Conservation (phyloP, 2,113 vertebrate species). For the Polyodon spathula region DNA sequence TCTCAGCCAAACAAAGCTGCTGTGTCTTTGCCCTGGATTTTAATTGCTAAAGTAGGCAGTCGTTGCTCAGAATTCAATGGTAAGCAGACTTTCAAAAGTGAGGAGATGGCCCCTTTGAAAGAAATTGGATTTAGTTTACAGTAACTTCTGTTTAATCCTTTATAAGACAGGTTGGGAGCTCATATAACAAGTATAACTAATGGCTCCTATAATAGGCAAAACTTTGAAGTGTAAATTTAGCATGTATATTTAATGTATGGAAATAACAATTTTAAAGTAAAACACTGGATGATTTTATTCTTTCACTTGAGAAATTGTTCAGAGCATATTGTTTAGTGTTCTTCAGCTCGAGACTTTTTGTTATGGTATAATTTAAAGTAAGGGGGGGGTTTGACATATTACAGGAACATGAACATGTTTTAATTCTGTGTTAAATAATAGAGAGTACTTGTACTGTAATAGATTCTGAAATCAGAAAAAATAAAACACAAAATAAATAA, state of each 20-base stretch:
- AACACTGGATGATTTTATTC: slow-evolving; percentile 28
- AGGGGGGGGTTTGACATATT: not conserved
- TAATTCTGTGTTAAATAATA: slow-evolving; percentile 18
- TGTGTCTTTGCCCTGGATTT: slow-evolving; percentile 99
- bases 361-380: too few species aligned
- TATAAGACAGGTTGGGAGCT: slow-evolving; percentile 65
- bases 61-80: slow-evolving; percentile 98
- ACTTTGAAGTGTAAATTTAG: slow-evolving; percentile 70
- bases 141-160: slow-evolving; percentile 85
- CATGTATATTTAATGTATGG: slow-evolving; percentile 80
- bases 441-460: slow-evolving; percentile 23
- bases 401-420: not conserved
- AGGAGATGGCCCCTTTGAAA: slow-evolving; percentile 70
- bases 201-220: too few species aligned
- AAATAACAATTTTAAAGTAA: slow-evolving; percentile 44
- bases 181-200: slow-evolving; percentile 67
- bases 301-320: slow-evolving; percentile 19
- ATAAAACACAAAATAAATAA: slow-evolving; percentile 31
- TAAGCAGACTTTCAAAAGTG: slow-evolving; percentile 63
- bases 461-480: slow-evolving; percentile 29
- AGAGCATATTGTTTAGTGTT: too few species aligned
- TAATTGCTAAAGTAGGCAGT: slow-evolving; percentile 99
- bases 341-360: too few species aligned
- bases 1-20: slow-evolving; percentile 95
- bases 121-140: slow-evolving; percentile 68